Evolutionary conservation across 2,113 vertebrate genomes (phyloP).

Genomic region (Bufo bufo): DNA sequence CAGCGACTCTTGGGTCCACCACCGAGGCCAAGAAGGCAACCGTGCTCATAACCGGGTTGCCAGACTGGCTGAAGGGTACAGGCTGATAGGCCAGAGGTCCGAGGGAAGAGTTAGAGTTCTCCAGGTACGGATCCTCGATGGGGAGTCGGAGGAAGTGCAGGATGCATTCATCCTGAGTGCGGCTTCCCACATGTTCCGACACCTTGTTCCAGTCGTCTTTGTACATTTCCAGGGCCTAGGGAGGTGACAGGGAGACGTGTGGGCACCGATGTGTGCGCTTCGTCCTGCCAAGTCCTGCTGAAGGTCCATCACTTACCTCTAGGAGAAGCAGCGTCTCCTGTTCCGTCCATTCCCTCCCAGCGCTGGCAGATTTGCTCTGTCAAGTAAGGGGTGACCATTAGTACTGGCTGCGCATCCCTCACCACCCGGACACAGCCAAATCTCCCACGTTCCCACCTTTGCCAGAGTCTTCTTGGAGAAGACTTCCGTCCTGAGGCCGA

Average conservation of each 20-base stretch:
- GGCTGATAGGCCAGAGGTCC: conserved; percentile 91
- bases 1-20: conserved; percentile 92
- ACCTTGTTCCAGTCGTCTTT: conserved; percentile 99
- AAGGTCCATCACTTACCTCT: conserved; percentile 76
- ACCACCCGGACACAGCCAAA: too few species aligned
- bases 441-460: conserved; percentile 75
- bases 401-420: too few species aligned
- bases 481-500: conserved; percentile 90
- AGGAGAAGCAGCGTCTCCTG: conserved; percentile 94
- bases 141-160: conserved; percentile 92
- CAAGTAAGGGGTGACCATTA: neutral
- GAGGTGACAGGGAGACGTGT: too few species aligned
- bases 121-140: conserved; percentile 93
- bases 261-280: neutral
- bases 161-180: conserved; percentile 96
- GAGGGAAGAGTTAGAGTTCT: conserved; percentile 84
- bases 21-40: conserved; percentile 96
- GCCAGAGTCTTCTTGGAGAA: conserved; percentile 90
- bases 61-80: conserved; percentile 93
- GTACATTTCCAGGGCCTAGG: conserved; percentile 88
- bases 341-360: conserved; percentile 93
- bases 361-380: conserved; percentile 84
- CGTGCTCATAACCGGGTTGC: conserved; percentile 96
- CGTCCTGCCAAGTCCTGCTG: too few species aligned
- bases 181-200: conserved; percentile 92